These are phyloP conservation scores for Vireo altiloquus DNA, from an alignment of 2,113 vertebrate species.

Conservation along the genomic window DNA sequence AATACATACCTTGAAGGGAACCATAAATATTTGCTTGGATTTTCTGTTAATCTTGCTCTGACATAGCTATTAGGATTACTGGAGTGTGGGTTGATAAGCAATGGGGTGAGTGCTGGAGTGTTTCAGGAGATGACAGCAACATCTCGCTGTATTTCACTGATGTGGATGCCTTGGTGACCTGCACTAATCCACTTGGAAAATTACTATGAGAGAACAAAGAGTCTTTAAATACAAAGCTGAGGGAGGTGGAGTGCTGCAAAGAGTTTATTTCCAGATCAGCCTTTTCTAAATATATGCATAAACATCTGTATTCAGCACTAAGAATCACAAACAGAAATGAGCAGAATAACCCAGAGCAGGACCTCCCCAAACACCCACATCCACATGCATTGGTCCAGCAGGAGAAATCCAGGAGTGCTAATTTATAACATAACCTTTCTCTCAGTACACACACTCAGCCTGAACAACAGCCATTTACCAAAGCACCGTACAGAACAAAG, in stretches of 20 bases:
- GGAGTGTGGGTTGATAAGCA: conserved; percentile 3
- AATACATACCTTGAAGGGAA: not conserved
- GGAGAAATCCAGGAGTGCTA: not conserved
- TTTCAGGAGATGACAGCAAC: conserved; percentile 13
- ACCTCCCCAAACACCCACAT: not conserved
- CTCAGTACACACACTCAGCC: not conserved
- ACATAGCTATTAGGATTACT: conserved; percentile 48
- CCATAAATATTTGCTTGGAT: conserved; percentile 34
- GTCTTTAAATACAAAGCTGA: not conserved
- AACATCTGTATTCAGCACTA: not conserved
- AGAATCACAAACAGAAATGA: not conserved
- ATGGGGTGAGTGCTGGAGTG: not conserved
- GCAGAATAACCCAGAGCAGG: not conserved
- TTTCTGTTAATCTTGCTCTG: conserved; percentile 29
- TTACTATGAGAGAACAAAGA: not conserved
- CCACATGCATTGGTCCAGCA: not conserved
- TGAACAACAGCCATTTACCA: not conserved
- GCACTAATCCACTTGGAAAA: conserved; percentile 23
- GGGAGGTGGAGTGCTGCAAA: not conserved
- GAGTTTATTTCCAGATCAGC: not conserved
- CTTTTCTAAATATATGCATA: not conserved
- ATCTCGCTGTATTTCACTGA: not conserved
- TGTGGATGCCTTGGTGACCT: conserved; percentile 24
- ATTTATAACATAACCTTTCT: not conserved
- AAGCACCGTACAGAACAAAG: accelerated